A percentile compares a stretch with the other conserved stretches of the same genome.
These are phyloP conservation scores for Hydrocynus forskahlii DNA, from an alignment of 2,797 vertebrate species.

Conservation along the genomic window DNA sequence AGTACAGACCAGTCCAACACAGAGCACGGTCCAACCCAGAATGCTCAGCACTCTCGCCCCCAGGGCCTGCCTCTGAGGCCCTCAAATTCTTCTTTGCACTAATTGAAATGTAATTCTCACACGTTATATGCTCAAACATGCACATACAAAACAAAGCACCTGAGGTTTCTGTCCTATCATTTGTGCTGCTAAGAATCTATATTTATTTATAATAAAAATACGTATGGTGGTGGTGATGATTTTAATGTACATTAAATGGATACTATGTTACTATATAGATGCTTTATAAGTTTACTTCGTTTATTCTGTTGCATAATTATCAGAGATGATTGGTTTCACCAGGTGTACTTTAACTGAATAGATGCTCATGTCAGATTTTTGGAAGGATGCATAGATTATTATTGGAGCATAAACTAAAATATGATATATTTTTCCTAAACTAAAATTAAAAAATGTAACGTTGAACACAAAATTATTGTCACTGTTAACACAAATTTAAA, in stretches of 20 bases:
- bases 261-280: not conserved
- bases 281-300: slow-evolving; percentile 18
- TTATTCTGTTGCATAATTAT: slow-evolving; percentile 24
- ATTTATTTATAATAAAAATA: slow-evolving; percentile 51
- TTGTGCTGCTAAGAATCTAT: slow-evolving; percentile 49
- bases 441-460: not conserved
- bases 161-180: slow-evolving; percentile 25
- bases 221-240: not conserved
- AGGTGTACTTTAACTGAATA: not conserved
- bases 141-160: slow-evolving; percentile 26
- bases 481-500: too few relatives aligned
- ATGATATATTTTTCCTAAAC: not conserved
- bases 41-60: slow-evolving; percentile 15
- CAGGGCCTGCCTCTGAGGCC: slow-evolving; percentile 41
- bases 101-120: slow-evolving; percentile 44
- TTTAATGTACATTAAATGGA: slow-evolving; percentile 30
- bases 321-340: slow-evolving; percentile 8
- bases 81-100: slow-evolving; percentile 31
- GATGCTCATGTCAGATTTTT: not conserved
- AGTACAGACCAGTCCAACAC: slow-evolving; percentile 61
- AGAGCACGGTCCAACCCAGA: slow-evolving; percentile 28
- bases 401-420: not conserved
- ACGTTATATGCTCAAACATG: not conserved
- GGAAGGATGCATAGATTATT: not conserved
- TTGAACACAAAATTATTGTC: too few relatives aligned